Evolutionary conservation across 2,888 invertebrate genomes (phyloP).

Genomic region (Phragmatobia fuliginosa): DNA sequence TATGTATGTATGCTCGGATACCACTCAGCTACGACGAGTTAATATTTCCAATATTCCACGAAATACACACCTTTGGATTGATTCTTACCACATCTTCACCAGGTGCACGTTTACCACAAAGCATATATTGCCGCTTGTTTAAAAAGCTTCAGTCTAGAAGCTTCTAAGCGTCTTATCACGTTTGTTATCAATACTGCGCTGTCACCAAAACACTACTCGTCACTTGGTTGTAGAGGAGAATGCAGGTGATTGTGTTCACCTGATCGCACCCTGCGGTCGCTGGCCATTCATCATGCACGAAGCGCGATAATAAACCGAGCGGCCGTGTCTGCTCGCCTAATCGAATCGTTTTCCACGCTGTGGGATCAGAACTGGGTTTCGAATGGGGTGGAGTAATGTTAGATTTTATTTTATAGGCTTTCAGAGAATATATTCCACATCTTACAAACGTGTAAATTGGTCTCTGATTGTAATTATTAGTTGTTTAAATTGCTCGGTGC

Average conservation of each 20-base stretch:
- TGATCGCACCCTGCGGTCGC: slow-evolving; percentile 37
- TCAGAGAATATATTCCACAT: background rate
- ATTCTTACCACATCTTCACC: too few relatives aligned
- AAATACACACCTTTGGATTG: too few relatives aligned
- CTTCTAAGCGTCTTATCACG: background rate
- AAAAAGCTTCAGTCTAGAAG: background rate
- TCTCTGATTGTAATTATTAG: too few relatives aligned
- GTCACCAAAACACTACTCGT: background rate
- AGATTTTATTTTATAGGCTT: background rate
- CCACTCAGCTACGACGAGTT: too few relatives aligned
- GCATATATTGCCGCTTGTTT: too few relatives aligned
- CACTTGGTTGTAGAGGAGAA: background rate
- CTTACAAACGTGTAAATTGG: background rate
- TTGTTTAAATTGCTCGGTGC: too few relatives aligned
- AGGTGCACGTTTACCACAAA: too few relatives aligned
- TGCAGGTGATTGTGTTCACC: slow-evolving; percentile 15
- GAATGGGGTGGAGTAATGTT: slow-evolving; percentile 24
- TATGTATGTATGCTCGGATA: too few relatives aligned
- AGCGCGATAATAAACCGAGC: slow-evolving; percentile 54
- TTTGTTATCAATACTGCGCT: background rate
- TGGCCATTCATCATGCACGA: slow-evolving; percentile 57
- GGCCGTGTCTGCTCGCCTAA: slow-evolving; percentile 53
- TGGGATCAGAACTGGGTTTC: slow-evolving; percentile 40
- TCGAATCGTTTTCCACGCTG: slow-evolving; percentile 67
- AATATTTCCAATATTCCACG: too few relatives aligned